Base-by-base conservation (phyloP, 2,797 vertebrate genomes). In the Cossypha heuglini region DNA sequence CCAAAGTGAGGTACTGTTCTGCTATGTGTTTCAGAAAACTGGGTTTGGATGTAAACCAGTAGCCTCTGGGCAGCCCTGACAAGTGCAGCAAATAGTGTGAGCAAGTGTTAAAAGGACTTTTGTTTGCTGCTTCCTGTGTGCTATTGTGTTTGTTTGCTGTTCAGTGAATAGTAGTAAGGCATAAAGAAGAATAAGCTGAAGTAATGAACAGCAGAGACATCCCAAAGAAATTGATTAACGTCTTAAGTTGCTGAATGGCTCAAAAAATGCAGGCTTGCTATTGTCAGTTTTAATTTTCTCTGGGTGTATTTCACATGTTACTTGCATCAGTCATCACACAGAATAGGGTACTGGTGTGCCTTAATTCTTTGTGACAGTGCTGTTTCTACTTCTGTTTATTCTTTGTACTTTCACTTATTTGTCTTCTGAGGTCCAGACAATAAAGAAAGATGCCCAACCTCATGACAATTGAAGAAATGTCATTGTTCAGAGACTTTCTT, bases 61-160 rank as follows among this genome's bases (percentile, higher is more conserved):
- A 52, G 57, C 55, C 19, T 83, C 51, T 61, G 24, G 37, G 26
- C 64, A 92, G 37, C 26, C 19, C 46, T 75, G 61, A 57, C 62
- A 42, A 38, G 37, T 61, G 29, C 43, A 78, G 51, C 51, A 79
- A 83, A 24, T 63, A 43, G 66, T 40, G 59, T 63, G 51, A 93
- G 66, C 1, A 6, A 85, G 69, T 24, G n/a, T 58, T 62, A 58
- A 94, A 93, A 88, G 55, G 59, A 75, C 75, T 94, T 95, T 92
- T 96, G 81, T 96, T 91, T 78, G 58, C 69, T 63, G 45, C 66
- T 97, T 96, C 94, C 87, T 90, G 73, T 76, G 82, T 67, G 54
- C 94, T 64, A 61, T 96, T 96, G 94, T 94, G 40, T 78, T 75
- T 92, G 45, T 92, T 88, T 94, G 73, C 88, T 84, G 33, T 54